Percentiles rank a stretch among this genome's conserved stretches.
Evolutionary conservation across 1,140 invertebrate species (phyloP).

Genomic region (Lordiphosa mommai): DNA sequence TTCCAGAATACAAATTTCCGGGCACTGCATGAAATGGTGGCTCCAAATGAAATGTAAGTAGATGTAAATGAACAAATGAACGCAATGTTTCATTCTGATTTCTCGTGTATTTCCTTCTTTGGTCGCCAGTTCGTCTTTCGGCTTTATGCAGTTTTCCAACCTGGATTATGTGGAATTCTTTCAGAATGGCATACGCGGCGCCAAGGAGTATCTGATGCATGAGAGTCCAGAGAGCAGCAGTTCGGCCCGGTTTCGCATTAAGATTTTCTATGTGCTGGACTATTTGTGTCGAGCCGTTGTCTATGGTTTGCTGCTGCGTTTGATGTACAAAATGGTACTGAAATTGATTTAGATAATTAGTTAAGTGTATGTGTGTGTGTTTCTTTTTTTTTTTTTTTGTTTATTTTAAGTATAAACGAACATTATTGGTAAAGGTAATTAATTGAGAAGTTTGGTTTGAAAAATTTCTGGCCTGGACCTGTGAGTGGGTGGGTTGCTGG

Average conservation of each 20-base stretch:
- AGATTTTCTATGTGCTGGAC: conserved; percentile 55
- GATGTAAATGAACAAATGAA: too few relatives aligned
- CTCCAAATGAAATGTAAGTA: conserved; percentile 82
- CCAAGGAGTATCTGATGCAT: conserved; percentile 82
- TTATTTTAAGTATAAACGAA: not conserved
- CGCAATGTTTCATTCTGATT: too few relatives aligned
- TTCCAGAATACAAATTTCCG: conserved; percentile 89
- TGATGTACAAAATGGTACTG: conserved; percentile 33
- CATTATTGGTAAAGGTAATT: not conserved
- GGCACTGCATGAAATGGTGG: conserved; percentile 82
- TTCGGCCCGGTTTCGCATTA: conserved; percentile 43
- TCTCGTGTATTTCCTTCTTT: too few relatives aligned
- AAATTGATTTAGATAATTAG: not conserved
- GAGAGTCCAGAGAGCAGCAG: conserved; percentile 81
- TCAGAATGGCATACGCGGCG: conserved; percentile 81
- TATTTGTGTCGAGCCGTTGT: conserved; percentile 37
- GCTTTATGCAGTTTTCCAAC: conserved; percentile 78
- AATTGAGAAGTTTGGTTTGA: not conserved
- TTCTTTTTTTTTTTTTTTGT: conserved; percentile 3
- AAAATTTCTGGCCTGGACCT: too few relatives aligned
- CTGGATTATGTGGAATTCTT: conserved; percentile 81
- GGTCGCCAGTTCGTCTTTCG: conserved; percentile 39
- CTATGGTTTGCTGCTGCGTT: conserved; percentile 38
- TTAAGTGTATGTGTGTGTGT: not conserved
- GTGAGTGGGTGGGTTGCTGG: too few relatives aligned